Evolutionary conservation across 2,797 vertebrate genomes (phyloP), one percentile per base, ranked within the genome.

Genomic region (Sebastolobus alascanus): DNA sequence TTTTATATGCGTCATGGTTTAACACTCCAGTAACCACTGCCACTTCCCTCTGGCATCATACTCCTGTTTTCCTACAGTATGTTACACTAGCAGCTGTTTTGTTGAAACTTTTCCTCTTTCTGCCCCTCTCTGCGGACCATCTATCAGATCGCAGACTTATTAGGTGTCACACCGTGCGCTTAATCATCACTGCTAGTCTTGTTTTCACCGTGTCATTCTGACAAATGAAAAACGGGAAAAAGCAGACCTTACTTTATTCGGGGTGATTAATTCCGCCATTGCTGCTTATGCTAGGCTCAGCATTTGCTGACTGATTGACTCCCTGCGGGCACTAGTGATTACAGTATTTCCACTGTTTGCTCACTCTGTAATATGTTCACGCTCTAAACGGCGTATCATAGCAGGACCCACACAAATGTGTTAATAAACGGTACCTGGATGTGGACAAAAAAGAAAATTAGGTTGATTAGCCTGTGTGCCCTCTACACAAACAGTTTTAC

Each of bases 201-300:
- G 87, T 90, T 90, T 92, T 83, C 83, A 81, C 78, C 72, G 58
- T 82, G 86, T 82, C 73, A 40, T 84, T 84, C 87, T 88, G 87
- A 91, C 56, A 86, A 90, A 92, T 90, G 87, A 79, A 83, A 72
- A 68, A 31, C 0, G 12, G 7, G 1, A 2, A 68, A 86, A 84
- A 56, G 68, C 82, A 79, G 78, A 84, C 85, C 68, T 72, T 71
- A 88, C 82, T 91, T 90, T 83, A 86, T 84, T 87, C 72, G 71
- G 84, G 72, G 59, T 87, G 90, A 93, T 90, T 89, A 75, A 88
- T 93, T 87, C 20, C 12, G 4, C 82, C n/a, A 38, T 65, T 76
- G 77, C 71, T 64, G 72, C 69, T 90, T 73, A 73, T 79, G 37
- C 63, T 63, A 55, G 75, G n/a, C 25, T 76, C 68, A 65, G 80